A percentile compares a stretch with the other conserved stretches of the same genome.
These are phyloP conservation scores for Marisa cornuarietis DNA, from an alignment of 1,140 invertebrate genomes.

Conservation along the genomic window DNA sequence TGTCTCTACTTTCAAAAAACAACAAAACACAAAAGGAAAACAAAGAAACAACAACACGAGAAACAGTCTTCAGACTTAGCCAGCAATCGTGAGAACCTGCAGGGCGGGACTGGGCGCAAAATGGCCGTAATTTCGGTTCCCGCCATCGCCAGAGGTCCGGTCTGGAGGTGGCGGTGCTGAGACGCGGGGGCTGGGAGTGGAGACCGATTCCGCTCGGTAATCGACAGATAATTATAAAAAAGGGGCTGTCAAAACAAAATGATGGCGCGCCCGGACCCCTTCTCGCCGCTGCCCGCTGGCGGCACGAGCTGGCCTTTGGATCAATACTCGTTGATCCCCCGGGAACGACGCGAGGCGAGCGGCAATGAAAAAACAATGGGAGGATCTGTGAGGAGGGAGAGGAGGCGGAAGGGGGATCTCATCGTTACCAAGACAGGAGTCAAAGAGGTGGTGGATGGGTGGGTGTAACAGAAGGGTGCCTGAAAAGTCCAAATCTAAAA, in stretches of 20 bases:
- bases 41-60: too few species aligned
- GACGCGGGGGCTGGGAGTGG: not conserved
- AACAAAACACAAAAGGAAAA: too few species aligned
- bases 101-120: not conserved
- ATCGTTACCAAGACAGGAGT: not conserved
- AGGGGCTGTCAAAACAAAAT: constrained; percentile 18
- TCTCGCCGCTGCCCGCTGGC: not conserved
- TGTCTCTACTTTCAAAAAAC: too few species aligned
- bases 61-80: too few species aligned
- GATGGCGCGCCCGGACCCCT: not conserved
- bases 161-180: not conserved
- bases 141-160: not conserved
- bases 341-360: not conserved
- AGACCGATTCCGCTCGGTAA: constrained; percentile 3
- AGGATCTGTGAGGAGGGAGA: not conserved
- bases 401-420: not conserved
- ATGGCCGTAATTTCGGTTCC: not conserved
- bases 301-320: not conserved
- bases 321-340: constrained; percentile 9
- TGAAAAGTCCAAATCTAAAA: too few species aligned
- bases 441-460: not conserved
- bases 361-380: not conserved
- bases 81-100: too few species aligned
- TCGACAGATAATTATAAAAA: constrained; percentile 21
- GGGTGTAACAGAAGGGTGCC: not conserved